Conservation (phyloP, 2,797 vertebrate species). For the Atherinosoma microstoma region DNA sequence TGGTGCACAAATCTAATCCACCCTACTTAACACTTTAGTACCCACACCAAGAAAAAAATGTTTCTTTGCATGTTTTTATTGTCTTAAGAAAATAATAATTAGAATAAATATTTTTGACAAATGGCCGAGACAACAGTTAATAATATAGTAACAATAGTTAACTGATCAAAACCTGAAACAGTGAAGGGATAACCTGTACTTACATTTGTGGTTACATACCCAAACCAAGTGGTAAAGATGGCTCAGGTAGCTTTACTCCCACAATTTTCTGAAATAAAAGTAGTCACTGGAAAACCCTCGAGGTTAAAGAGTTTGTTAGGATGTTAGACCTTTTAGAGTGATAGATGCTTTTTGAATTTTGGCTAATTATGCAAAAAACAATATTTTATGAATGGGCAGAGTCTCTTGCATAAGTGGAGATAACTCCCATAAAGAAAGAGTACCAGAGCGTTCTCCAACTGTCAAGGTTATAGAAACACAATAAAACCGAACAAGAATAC, state of each 20-base stretch:
- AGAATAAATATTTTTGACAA: not conserved
- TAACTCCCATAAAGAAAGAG: conserved; percentile 21
- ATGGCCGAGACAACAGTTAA: not conserved
- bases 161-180: not conserved
- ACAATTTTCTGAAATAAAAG: not conserved
- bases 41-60: too few relatives aligned
- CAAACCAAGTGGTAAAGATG: not conserved
- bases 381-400: conserved; percentile 9
- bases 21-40: not conserved
- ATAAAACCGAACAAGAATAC: conserved; percentile 2
- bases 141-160: not conserved
- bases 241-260: too few relatives aligned
- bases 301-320: too few relatives aligned
- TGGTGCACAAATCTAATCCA: not conserved
- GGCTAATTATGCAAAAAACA: not conserved
- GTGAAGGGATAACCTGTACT: not conserved
- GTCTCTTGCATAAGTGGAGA: not conserved
- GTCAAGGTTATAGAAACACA: not conserved
- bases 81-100: not conserved
- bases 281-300: not conserved
- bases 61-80: too few relatives aligned
- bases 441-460: not conserved
- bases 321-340: not conserved
- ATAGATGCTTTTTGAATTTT: not conserved
- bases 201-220: too few relatives aligned